Base-by-base conservation (phyloP, 2,113 vertebrate genomes). In the Glaucidium brasilianum region DNA sequence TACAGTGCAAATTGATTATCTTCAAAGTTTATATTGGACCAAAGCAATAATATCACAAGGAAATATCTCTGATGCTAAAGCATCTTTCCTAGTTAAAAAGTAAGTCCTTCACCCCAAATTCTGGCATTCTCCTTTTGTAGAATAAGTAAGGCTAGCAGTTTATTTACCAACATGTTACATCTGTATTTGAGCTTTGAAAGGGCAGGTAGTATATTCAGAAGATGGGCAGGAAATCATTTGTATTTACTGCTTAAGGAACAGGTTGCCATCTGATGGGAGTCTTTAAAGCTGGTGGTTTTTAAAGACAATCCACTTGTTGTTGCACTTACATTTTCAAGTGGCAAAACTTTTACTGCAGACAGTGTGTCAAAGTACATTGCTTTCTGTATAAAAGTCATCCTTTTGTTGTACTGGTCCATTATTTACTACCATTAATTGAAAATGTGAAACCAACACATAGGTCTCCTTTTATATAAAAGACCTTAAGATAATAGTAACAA, bases 401-500 rank as follows among this genome's bases (percentile, higher is more conserved):
- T 97, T 97, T 96, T 85, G 88, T 97, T 98, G 91, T 95, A 96
- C 85, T 94, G 63, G 68, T 97, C 97, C 94, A 92, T 97, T 97
- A 98, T 97, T 98, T 98, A 96, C 96, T 97, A 80, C 91, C 92
- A 93, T 97, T 96, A 95, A 98, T 75, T 95, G 95, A 97, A 96
- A 97, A 98, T 97, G 97, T 98, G 96, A 98, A 97, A 97, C 95
- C 96, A 84, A 59, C 96, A 97, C 88, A 71, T 97, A 97, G 71
- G 91, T 95, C 88, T 97, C 96, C 95, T 98, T 97, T 98, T 98
- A 92, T 97, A 98, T 95, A 96, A 97, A 98, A 95, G 96, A 97
- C 94, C 73, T 97, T 96, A 96, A 98, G 97, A 98, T 98, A 98
- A 98, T 98, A 98, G 98, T 98, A 98, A 98, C 98, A 98, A 98